Conservation (phyloP, 2,888 invertebrate species). For the Cantharis rufa region DNA sequence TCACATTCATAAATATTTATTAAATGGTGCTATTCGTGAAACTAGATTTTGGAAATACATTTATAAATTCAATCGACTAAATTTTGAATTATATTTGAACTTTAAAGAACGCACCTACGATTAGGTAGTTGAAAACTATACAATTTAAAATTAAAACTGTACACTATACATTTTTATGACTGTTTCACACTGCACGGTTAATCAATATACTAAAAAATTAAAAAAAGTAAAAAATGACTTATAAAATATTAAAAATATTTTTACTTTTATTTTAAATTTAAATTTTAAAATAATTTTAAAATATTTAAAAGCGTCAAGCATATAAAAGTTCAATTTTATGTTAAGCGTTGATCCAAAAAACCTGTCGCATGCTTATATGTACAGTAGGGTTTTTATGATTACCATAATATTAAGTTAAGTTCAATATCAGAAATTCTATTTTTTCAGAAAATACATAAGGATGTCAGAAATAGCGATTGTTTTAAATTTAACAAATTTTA, state of each 20-base stretch:
- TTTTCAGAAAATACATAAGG: neutral
- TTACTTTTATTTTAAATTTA: neutral
- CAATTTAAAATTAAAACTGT: neutral
- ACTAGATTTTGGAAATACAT: constrained; percentile 12
- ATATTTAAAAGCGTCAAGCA: neutral
- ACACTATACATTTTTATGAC: neutral
- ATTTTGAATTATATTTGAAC: neutral
- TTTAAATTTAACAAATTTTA: neutral
- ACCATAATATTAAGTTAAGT: neutral
- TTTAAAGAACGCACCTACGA: neutral
- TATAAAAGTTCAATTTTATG: neutral
- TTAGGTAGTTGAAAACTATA: neutral
- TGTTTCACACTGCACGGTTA: neutral
- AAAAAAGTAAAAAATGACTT: neutral
- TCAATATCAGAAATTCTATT: neutral
- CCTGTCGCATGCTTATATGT: neutral
- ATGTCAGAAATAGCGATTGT: neutral
- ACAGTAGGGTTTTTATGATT: neutral
- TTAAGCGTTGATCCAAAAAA: neutral
- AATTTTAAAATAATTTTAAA: neutral
- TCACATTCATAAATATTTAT: constrained; percentile 16
- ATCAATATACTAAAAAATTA: neutral
- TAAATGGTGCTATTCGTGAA: constrained; percentile 22
- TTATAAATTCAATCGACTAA: constrained; percentile 2
- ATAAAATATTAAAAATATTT: neutral